Conservation (phyloP, 2,888 invertebrate genomes). For the Dryadula phaetusa region DNA sequence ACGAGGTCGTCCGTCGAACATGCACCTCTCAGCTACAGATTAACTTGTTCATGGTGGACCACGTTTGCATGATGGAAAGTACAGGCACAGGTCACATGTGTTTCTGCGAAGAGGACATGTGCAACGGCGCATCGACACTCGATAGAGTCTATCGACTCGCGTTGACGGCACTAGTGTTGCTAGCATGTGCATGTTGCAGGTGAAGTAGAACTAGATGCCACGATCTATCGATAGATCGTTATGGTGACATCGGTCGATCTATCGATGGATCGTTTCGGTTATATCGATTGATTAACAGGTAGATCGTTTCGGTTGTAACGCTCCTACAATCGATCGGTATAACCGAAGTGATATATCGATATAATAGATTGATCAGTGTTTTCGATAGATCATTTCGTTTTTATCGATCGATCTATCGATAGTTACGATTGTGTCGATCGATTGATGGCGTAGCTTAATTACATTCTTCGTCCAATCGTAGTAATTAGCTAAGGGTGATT, state of each 20-base stretch:
- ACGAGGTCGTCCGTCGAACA: constrained; percentile 95
- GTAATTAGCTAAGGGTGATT: constrained; percentile 72
- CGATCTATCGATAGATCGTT: constrained; percentile 31
- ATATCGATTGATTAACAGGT: no score
- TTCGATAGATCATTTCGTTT: constrained; percentile 9
- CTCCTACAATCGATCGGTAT: background rate
- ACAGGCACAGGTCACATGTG: constrained; percentile 99
- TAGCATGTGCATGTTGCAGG: constrained; percentile 81
- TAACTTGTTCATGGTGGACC: constrained; percentile 98
- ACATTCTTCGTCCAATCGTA: constrained; percentile 80
- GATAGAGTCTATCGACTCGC: constrained; percentile 55
- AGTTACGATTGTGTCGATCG: constrained; percentile 48
- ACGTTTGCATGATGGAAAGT: constrained; percentile 99
- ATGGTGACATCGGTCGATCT: constrained; percentile 45
- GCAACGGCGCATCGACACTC: constrained; percentile 85
- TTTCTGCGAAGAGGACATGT: constrained; percentile 99
- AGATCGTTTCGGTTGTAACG: no score
- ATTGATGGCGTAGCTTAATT: constrained; percentile 68
- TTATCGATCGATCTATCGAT: constrained; percentile 9
- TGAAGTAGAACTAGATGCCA: constrained; percentile 72
- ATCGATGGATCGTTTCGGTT: background rate
- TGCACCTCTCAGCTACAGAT: constrained; percentile 97
- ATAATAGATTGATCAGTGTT: background rate
- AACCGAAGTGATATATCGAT: background rate
- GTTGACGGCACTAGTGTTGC: constrained; percentile 60